These are phyloP conservation scores for Scaptodrosophila latifasciaeformis DNA, from an alignment of 2,888 invertebrate genomes.

Conservation along the genomic window DNA sequence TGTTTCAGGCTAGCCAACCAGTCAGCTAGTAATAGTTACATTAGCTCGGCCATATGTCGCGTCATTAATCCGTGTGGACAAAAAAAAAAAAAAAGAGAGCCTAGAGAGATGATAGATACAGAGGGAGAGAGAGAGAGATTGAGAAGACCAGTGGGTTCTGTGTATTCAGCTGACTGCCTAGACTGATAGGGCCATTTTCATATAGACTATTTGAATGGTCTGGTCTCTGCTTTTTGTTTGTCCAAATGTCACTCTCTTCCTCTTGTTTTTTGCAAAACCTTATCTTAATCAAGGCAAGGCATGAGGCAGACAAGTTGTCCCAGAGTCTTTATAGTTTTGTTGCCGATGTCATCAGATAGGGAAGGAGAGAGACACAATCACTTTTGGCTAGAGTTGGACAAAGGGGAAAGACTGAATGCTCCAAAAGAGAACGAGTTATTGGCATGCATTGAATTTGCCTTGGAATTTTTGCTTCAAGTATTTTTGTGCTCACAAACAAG, in stretches of 20 bases:
- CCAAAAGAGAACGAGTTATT: slow-evolving; percentile 52
- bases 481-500: slow-evolving; percentile 8
- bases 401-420: too few species aligned
- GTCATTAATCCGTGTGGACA: slow-evolving; percentile 56
- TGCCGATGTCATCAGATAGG: too few species aligned
- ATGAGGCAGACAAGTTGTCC: slow-evolving; percentile 4
- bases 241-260: slow-evolving; percentile 47
- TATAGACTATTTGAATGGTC: slow-evolving; percentile 58
- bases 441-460: slow-evolving; percentile 66
- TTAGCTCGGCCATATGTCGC: slow-evolving; percentile 17
- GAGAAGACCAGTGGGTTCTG: too few species aligned
- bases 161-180: too few species aligned
- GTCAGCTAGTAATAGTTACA: slow-evolving; percentile 17
- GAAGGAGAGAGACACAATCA: too few species aligned
- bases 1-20: slow-evolving; percentile 5
- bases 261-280: slow-evolving; percentile 30
- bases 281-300: slow-evolving; percentile 48
- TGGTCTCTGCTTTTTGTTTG: slow-evolving; percentile 39
- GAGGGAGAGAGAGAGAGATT: too few species aligned
- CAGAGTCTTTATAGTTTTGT: too few species aligned
- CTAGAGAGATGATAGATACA: too few species aligned
- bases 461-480: slow-evolving; percentile 46
- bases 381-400: too few species aligned
- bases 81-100: too few species aligned
- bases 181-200: too few species aligned